Base-by-base conservation (phyloP, 2,888 invertebrate species). In the Philereme transversata region DNA sequence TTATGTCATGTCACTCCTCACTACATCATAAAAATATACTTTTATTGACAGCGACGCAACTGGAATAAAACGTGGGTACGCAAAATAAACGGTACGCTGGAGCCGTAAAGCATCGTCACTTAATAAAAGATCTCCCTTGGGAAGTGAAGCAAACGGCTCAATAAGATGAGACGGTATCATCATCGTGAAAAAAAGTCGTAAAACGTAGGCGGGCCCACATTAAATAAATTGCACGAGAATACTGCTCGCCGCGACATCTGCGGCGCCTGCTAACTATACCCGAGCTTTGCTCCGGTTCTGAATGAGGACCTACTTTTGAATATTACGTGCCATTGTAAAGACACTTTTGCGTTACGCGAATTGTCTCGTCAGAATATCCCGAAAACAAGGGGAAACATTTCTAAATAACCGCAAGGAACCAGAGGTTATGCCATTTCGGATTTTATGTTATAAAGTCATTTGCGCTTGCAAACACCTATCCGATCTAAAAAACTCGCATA, bases 171-270 rank as follows among this genome's bases (percentile, higher is more conserved):
- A 76, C 79, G 81, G 83, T 83, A 82, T 85, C 84, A 86, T 87
- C 85, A 83, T 82, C 77, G 76, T 68, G 73, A 87, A 89, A 88
- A 87, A 87, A 85, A 75, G 78, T 78, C 85, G 84, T 88, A 86
- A 88, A 88, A 80, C 77, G 82, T 81, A 78, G 87, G 86, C 77
- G 84, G 81, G 74, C 71, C 70, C 59, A 77, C 85, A 88, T 90
- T 90, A 89, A 84, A 90, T 90, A 90, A 90, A 90, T 90, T 87
- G 86, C 85, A 82, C 81, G 79, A 83, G 80, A 79, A 84, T 79
- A 76, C 81, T 80, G 67, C 77, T 78, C 72, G 78, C 71, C 70
- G 81, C 76, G 84, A 82, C 86, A 86, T 84, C 85, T 87, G 86
- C 74, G 79, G 72, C 73, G 69, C 71, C 70, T 70, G 72, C 76